Evolutionary conservation across 1,140 invertebrate genomes (phyloP).

Genomic region (Saccostrea glomerata): DNA sequence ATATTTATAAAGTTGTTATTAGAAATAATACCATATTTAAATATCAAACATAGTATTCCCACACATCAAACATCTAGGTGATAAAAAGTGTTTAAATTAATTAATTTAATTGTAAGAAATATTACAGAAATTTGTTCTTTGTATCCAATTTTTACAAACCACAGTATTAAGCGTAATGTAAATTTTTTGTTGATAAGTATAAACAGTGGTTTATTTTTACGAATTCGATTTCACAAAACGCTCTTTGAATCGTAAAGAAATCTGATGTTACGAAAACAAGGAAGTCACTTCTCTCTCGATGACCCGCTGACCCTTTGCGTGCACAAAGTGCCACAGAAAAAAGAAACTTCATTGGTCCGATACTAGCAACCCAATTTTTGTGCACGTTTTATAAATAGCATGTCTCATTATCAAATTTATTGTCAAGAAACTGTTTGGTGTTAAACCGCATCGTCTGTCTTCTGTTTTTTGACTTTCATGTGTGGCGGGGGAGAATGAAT

Average conservation of each 20-base stretch:
- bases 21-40: background rate
- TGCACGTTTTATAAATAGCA: conserved; percentile 16
- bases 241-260: conserved; percentile 1
- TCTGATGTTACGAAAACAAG: background rate
- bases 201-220: no score
- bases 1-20: background rate
- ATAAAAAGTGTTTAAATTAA: background rate
- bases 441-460: background rate
- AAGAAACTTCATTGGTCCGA: conserved; percentile 13
- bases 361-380: background rate
- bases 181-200: no score
- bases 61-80: background rate
- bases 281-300: background rate
- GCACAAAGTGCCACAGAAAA: conserved; percentile 20
- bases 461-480: background rate
- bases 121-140: background rate
- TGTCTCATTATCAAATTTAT: background rate
- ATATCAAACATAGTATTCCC: background rate
- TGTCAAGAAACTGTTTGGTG: background rate
- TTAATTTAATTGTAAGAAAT: background rate
- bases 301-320: conserved; percentile 20
- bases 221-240: background rate
- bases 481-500: background rate
- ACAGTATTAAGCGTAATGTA: background rate
- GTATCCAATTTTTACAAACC: background rate